Evolutionary conservation across 2,888 invertebrate species (phyloP).

Genomic region (Gasteruption jaculator): DNA sequence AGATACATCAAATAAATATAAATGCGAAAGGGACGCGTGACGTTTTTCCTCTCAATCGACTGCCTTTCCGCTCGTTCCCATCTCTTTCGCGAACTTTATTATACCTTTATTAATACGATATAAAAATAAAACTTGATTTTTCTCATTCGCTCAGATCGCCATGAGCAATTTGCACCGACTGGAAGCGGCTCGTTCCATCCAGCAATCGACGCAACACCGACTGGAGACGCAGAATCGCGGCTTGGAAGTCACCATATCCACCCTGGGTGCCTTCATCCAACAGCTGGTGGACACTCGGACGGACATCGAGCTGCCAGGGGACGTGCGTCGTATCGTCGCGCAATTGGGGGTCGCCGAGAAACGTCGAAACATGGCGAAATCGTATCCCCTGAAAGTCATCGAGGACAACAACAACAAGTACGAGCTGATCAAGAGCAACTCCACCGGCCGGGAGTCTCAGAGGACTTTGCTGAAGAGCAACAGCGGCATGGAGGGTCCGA

Average conservation of each 20-base stretch:
- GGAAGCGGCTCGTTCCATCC: slow-evolving; percentile 62
- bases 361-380: slow-evolving; percentile 43
- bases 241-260: slow-evolving; percentile 69
- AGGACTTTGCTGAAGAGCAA: slow-evolving; percentile 45
- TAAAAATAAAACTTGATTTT: too few relatives aligned
- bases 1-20: not conserved
- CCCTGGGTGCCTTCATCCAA: slow-evolving; percentile 70
- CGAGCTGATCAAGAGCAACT: slow-evolving; percentile 45
- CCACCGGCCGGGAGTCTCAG: slow-evolving; percentile 40
- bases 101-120: too few relatives aligned
- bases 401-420: slow-evolving; percentile 53
- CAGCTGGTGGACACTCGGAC: slow-evolving; percentile 62
- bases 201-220: slow-evolving; percentile 60
- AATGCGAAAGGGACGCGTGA: not conserved
- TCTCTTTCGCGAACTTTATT: too few relatives aligned
- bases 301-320: slow-evolving; percentile 67
- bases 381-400: slow-evolving; percentile 53
- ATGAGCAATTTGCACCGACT: slow-evolving; percentile 60
- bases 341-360: slow-evolving; percentile 57
- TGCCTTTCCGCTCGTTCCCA: too few relatives aligned
- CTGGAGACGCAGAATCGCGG: slow-evolving; percentile 70
- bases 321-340: slow-evolving; percentile 70
- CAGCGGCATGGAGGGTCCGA: slow-evolving; percentile 47
- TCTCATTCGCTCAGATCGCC: slow-evolving; percentile 50
- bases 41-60: too few relatives aligned